phyloP scores from a whole-genome alignment of 92 coral and sea anemone genomes.

The Porites evermanni region DNA sequence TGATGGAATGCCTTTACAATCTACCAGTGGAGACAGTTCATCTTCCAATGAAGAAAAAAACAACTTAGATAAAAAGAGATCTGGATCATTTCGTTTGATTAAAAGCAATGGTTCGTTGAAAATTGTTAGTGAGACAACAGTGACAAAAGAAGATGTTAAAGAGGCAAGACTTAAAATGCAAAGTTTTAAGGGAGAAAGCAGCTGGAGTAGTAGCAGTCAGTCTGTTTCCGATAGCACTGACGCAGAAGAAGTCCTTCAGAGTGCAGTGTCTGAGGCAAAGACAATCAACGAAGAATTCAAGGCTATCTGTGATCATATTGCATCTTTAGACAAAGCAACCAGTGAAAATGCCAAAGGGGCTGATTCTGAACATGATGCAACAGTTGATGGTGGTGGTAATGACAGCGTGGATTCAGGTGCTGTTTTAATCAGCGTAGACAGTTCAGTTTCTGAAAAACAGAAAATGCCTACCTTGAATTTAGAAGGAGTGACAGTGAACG shows the following conservation, averaged over 20 bases:
- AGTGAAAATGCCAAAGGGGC: not conserved
- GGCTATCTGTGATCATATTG: conserved; percentile 16
- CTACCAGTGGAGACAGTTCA: not conserved
- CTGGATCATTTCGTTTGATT: conserved; percentile 25
- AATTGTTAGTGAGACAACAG: conserved; percentile 4
- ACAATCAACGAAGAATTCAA: conserved; percentile 14
- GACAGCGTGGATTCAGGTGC: not conserved
- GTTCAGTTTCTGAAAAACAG: conserved; percentile 6
- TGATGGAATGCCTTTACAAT: not conserved
- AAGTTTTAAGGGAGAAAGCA: not conserved
- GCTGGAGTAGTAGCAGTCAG: not conserved
- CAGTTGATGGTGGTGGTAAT: not conserved
- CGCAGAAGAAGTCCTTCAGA: conserved; percentile 5
- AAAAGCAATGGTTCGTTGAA: conserved; percentile 8
- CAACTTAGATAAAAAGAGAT: not conserved
- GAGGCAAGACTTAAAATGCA: conserved; percentile 7
- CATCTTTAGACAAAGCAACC: not conserved
- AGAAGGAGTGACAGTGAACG: conserved; percentile 7
- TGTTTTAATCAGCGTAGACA: not conserved
- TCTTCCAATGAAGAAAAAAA: not conserved
- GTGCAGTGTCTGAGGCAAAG: conserved; percentile 17
- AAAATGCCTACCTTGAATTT: not conserved
- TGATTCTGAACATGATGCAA: not conserved
- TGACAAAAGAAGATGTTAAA: conserved; percentile 19
- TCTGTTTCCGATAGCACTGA: conserved; percentile 4